These are phyloP conservation scores for Drosophila insularis DNA, from an alignment of 1,140 invertebrate genomes.

Conservation along the genomic window DNA sequence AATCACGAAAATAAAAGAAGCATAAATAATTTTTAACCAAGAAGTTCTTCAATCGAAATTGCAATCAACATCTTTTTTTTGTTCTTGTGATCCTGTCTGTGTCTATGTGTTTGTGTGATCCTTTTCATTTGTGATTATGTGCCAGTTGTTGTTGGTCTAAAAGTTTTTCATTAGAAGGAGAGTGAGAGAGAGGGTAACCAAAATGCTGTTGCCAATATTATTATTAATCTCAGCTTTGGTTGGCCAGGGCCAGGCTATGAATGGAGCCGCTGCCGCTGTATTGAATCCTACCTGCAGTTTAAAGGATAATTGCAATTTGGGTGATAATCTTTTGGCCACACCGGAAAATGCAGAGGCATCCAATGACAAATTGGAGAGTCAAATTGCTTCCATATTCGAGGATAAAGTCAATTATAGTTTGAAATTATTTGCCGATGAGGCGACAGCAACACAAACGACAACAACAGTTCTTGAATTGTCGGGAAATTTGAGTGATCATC, in stretches of 20 bases:
- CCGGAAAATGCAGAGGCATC: conserved; percentile 36
- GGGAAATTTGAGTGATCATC: conserved; percentile 60
- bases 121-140: conserved; percentile 35
- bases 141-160: neutral
- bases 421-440: conserved; percentile 71
- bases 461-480: conserved; percentile 59
- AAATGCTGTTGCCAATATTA: conserved; percentile 20
- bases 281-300: conserved; percentile 67
- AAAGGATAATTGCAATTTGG: conserved; percentile 76
- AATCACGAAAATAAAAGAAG: too few relatives aligned
- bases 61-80: too few relatives aligned
- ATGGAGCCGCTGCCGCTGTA: conserved; percentile 38
- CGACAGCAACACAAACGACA: conserved; percentile 23
- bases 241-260: conserved; percentile 29
- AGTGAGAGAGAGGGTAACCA: neutral
- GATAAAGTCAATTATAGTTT: conserved; percentile 80
- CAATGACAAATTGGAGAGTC: conserved; percentile 67
- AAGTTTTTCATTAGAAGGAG: neutral
- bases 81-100: too few relatives aligned
- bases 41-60: too few relatives aligned
- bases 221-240: conserved; percentile 3
- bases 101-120: too few relatives aligned
- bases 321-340: conserved; percentile 60
- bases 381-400: conserved; percentile 77
- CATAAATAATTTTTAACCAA: too few relatives aligned